Evolutionary conservation across 2,113 vertebrate genomes (phyloP), one percentile per base, ranked within the genome.

Genomic region (Galeopterus variegatus): DNA sequence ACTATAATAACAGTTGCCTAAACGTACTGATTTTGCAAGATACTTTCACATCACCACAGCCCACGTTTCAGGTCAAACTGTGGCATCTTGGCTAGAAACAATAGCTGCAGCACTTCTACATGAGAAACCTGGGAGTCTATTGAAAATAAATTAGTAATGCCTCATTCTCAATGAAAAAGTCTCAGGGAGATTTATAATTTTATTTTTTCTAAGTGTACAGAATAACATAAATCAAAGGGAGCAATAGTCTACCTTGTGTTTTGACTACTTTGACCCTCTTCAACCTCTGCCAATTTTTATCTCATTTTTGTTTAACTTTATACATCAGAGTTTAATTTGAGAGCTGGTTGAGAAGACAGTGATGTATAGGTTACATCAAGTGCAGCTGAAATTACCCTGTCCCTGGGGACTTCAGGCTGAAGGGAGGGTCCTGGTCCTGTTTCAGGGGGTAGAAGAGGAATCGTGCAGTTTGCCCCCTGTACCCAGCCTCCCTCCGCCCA

Each of bases 281-380:
- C 99, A 99, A 99, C 99, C 99, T 99, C 99, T 99, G 99, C 99
- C 99, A 99, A 99, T 99, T 99, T 99, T 99, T 98, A 99, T 99
- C 99, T 99, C 99, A 99, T 99, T 99, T 99, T 99, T 99, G 99
- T 99, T 99, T 99, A 99, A 99, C 99, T 99, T 99, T 99, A 99
- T 99, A 99, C 99, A 99, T 99, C 99, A 99, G 99, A 99, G 99
- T 99, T 99, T 99, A 99, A 99, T 99, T 99, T 99, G 99, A 99
- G 99, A 99, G 98, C 99, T 98, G 98, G 98, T 98, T 93, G 97
- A 97, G 98, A 95, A 99, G 99, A 99, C 99, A 99, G 99, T 99
- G 99, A 99, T 99, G 99, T 99, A 99, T 99, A 99, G 99, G 99
- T 99, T 99, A 99, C 99, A 99, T 99, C 99, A 99, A 99, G 98